A percentile compares a stretch with the other conserved stretches of the same genome.
These are phyloP conservation scores for Ictidomys tridecemlineatus DNA, from an alignment of 2,113 vertebrate species.

Conservation along the genomic window DNA sequence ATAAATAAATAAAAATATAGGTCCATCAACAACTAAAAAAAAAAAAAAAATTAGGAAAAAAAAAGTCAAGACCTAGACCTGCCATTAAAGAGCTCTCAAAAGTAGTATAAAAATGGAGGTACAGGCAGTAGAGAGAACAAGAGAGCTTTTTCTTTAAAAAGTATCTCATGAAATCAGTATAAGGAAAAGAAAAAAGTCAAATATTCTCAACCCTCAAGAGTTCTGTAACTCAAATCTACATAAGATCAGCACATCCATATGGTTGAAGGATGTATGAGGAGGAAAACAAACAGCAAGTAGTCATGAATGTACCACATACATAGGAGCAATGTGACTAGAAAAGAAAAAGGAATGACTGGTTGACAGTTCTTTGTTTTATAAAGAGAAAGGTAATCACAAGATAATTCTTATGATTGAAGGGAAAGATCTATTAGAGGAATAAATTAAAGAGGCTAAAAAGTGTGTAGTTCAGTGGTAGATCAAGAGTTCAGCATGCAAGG, in stretches of 20 bases:
- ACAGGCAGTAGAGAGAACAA: not conserved
- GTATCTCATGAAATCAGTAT: constrained; percentile 41
- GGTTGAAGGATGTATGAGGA: not conserved
- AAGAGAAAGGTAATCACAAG: not conserved
- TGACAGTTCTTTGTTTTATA: constrained; percentile 46
- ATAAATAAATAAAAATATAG: too few relatives aligned
- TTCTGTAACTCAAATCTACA: not conserved
- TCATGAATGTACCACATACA: not conserved
- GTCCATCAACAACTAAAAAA: too few relatives aligned
- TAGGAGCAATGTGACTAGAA: constrained; percentile 20
- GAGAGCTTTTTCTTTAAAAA: not conserved
- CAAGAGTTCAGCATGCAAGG: not conserved
- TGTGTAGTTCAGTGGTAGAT: not conserved
- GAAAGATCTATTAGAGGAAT: not conserved
- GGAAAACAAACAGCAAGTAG: not conserved
- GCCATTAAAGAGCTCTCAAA: not conserved
- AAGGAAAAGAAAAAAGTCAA: not conserved
- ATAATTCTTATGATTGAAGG: not conserved
- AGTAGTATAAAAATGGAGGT: not conserved
- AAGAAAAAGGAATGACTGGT: not conserved
- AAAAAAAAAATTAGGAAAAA: too few relatives aligned
- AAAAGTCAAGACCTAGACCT: not conserved
- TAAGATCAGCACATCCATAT: not conserved
- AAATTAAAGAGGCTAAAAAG: not conserved
- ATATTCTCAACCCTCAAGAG: not conserved